Conservation (phyloP, 2,888 invertebrate genomes). For the Anodontia alba region DNA sequence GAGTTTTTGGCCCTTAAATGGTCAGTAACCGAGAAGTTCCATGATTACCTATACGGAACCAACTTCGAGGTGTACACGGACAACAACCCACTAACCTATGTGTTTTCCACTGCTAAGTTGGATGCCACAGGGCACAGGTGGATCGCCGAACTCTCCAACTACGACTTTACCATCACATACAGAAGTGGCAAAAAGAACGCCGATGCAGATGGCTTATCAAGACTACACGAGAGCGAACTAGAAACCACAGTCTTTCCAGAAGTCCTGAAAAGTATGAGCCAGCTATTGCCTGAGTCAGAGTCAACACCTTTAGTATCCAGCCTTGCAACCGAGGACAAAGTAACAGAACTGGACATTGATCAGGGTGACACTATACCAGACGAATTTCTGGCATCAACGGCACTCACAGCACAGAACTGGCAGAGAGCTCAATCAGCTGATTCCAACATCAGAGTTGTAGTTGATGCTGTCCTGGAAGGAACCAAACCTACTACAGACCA, state of each 20-base stretch:
- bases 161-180: too few species aligned
- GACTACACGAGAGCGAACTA: too few species aligned
- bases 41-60: constrained; percentile 40
- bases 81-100: constrained; percentile 55
- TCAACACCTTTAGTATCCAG: background rate
- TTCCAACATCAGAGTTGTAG: background rate
- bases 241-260: too few species aligned
- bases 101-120: constrained; percentile 38
- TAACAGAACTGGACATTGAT: background rate
- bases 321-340: background rate
- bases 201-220: too few species aligned
- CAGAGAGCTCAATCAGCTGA: background rate
- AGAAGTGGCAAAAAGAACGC: too few species aligned
- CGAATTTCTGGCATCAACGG: background rate
- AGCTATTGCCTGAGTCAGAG: background rate
- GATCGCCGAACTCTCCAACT: too few species aligned
- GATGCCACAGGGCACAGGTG: too few species aligned
- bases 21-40: constrained; percentile 51
- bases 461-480: background rate
- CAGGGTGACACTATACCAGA: background rate
- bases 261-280: too few species aligned
- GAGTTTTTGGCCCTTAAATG: constrained; percentile 48
- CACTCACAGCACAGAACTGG: constrained; percentile 3
- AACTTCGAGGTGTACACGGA: constrained; percentile 39
- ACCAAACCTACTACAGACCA: background rate